Conservation (phyloP, 2,113 vertebrate genomes). For the Romanogobio albipinnatus region DNA sequence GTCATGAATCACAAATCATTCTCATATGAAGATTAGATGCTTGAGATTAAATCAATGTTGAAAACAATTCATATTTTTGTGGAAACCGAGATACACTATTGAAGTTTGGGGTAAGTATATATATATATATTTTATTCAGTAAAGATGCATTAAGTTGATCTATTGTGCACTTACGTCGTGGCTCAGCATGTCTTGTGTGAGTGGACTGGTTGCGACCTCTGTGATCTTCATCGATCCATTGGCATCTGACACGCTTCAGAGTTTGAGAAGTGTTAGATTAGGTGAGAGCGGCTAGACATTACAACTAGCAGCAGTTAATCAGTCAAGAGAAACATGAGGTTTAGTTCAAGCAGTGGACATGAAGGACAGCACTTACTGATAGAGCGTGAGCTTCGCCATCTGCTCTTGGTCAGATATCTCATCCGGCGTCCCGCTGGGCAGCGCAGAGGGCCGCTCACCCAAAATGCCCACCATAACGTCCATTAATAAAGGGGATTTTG, state of each 20-base stretch:
- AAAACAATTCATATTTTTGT: too few species aligned
- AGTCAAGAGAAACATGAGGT: too few species aligned
- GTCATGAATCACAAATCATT: too few species aligned
- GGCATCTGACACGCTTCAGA: conserved; percentile 82
- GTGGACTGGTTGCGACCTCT: conserved; percentile 79
- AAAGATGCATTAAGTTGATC: too few species aligned
- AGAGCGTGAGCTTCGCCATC: conserved; percentile 77
- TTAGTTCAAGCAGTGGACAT: too few species aligned
- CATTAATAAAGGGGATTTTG: conserved; percentile 70
- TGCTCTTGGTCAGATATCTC: conserved; percentile 77
- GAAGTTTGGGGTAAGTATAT: too few species aligned
- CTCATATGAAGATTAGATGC: too few species aligned
- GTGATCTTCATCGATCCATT: conserved; percentile 80
- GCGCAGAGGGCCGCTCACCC: conserved; percentile 66
- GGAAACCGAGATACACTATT: too few species aligned
- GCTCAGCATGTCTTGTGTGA: conserved; percentile 84
- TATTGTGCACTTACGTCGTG: conserved; percentile 78
- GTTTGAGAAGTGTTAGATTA: background rate
- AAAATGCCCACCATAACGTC: conserved; percentile 72
- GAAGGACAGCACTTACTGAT: conserved; percentile 81
- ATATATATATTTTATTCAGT: too few species aligned
- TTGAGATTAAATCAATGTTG: too few species aligned
- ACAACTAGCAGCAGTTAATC: background rate
- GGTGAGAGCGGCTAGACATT: background rate
- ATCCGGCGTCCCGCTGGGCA: conserved; percentile 74